Conservation (phyloP, 2,797 vertebrate genomes). For the Todus mexicanus region DNA sequence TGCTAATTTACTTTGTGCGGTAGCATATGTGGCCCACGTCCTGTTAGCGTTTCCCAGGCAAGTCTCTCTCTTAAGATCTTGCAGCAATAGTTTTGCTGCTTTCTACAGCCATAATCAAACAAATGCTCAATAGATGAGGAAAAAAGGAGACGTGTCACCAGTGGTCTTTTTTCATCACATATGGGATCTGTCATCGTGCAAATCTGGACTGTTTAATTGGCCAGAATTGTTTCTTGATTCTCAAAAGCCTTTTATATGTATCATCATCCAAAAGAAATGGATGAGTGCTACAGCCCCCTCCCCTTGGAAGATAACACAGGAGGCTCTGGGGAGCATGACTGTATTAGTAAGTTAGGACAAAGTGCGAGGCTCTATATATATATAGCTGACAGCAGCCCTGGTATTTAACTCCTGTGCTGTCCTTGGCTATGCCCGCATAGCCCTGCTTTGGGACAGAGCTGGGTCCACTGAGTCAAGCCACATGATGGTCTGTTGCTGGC, state of each 20-base stretch:
- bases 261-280: background rate
- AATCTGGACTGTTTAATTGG: slow-evolving; percentile 3
- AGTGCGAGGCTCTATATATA: background rate
- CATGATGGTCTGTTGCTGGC: background rate
- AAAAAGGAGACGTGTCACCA: background rate
- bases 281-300: background rate
- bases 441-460: background rate
- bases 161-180: background rate
- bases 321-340: slow-evolving; percentile 32
- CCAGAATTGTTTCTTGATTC: background rate
- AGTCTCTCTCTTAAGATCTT: background rate
- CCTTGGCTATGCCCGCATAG: background rate
- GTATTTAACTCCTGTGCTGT: background rate
- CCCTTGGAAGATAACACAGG: slow-evolving; percentile 8
- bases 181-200: slow-evolving; percentile 5
- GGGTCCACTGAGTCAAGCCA: background rate
- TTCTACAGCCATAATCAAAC: background rate
- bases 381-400: background rate
- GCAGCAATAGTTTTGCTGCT: background rate
- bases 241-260: background rate
- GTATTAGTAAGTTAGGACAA: slow-evolving; percentile 25
- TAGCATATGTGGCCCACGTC: accelerated
- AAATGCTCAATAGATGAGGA: background rate
- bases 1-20: background rate
- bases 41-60: background rate